Evolutionary conservation across 2,888 invertebrate species (phyloP), one percentile per base, ranked within the genome.

Genomic region (Cantharis lateralis): DNA sequence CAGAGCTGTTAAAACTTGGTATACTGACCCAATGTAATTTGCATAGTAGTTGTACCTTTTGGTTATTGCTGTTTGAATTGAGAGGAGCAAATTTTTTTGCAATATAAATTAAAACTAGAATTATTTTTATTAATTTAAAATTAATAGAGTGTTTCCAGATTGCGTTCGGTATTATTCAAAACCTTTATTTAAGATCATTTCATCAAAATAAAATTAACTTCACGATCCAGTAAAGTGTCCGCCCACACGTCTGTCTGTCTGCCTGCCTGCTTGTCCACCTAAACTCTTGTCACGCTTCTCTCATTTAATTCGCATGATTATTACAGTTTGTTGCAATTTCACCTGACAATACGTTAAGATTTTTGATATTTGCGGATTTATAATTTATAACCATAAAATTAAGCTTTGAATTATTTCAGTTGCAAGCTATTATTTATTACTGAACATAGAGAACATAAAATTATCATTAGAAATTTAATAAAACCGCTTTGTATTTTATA

Each of bases 161-260:
- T 18, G 13, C 24, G n/a, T 66, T 18, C 20, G 18, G 16, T 18
- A 9, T 66, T 66, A 66, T 20, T 32, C 24, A 66, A 66, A 24
- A 66, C 20, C 64, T 24, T 48, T 72, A 76, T 28, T 75, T 72
- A 76, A 76, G 48, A 71, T 32, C 77, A 77, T 77, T 77, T 71
- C 70, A 71, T 77, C 77, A 68, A 77, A 77, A 77, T 70, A 74
- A 77, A 77, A 74, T 77, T 66, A 74, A 69, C 68, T 76, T 70
- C 77, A 74, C 71, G 70, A 74, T 74, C 26, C 32, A 48, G 32
- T 24, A 62, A 74, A 69, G 71, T 77, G 77, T 77, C 77, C 77
- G 71, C 77, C 77, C 74, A 77, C 77, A 74, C 62, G 77, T 74
- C 77, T 70, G 66, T 77, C 77, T 71, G 74, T 77, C 77, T 71